Base-by-base conservation (phyloP, 2,797 vertebrate genomes). In the Hydrophis major region DNA sequence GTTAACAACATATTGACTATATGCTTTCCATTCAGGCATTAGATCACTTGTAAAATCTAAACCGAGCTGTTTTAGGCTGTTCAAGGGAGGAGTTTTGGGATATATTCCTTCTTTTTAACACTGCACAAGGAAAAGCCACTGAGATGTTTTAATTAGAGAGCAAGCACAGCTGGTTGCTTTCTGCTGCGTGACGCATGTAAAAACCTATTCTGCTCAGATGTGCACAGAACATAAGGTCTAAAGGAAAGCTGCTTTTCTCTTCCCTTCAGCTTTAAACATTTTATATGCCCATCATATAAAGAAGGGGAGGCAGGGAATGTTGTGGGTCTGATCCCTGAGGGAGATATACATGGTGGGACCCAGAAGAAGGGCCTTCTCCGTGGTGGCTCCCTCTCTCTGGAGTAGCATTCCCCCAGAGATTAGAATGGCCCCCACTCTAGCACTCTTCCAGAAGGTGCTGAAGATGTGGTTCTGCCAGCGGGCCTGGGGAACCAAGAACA, bases 91-190 rank as follows among this genome's bases (percentile, higher is more conserved):
- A 20, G 5, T 61, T 13, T 78, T 0, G 7, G 56, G 22, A 22
- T 74, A 3, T 83, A 25, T 83, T 83, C 42, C 42, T 83, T 37
- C 59, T 86, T 95, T 96, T 89, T 95, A 86, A 93, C 91, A 86
- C 91, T 93, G 90, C 93, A 96, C 88, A 93, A 60, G 92, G 60
- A 95, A 27, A 94, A 96, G 90, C 78, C 93, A 93, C 59, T 92
- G 89, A 95, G 92, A 93, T 93, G 92, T 95, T 94, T 96, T 93
- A 96, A 96, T 94, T 94, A 92, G n/a, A 0, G 0, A 95, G 93
- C 94, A 95, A 96, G 94, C 91, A 94, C 88, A 93, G 95, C 90
- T 93, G 96, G 92, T 94, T 6, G 0, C 83, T 95, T 95, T 95
- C 93, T 11, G 91, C 90, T 93, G 89, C n/a, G 59, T 91, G 50